Base-by-base conservation (phyloP, 1,140 invertebrate genomes). In the Hylyphantes graminicola region DNA sequence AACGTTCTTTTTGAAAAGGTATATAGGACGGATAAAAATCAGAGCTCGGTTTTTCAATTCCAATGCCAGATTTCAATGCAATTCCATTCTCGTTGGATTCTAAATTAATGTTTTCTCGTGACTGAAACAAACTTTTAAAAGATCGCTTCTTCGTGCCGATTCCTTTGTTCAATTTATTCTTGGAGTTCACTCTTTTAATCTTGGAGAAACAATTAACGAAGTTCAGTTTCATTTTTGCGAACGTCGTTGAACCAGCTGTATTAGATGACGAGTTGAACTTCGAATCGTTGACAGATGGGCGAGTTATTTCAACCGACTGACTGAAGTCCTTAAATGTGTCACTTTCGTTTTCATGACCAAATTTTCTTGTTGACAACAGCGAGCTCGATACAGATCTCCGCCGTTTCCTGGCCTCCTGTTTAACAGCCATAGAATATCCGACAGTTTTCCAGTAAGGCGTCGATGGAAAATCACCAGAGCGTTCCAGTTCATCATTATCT, bases 381-480 rank as follows among this genome's bases (percentile, higher is more conserved):
- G 72, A 74, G 10, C 53, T 50, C 7, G 72, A 74, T 7, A 74
- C 15, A 1, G 72, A 74, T 59, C 72, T 74, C 19, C 72, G 17
- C 15, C 15, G 35, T 35, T 35, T 35, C 35, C 35, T 35, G 35
- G 35, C 35, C 35, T 35, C 35, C 35, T 35, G 35, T 5, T 35
- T 35, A 2, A 35, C 35, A 35, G 35, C 35, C 35, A 35, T 35
- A 35, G 35, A 35, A 35, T 35, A 35, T 35, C 35, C 35, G 35
- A 35, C 35, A 35, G 35, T 35, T 35, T 35, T 35, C 35, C 35
- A 35, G 5, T 35, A 35, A 2, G 35, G 35, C 5, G 35, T 35
- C 35, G 35, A 35, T 35, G 35, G 35, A 35, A 2, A 35, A 35
- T 35, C 35, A 5, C 35, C 35, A 35, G 35, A 35, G 35, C 35